A percentile compares a stretch with the other conserved stretches of the same genome.
These are phyloP conservation scores for Chrysemys picta DNA, from an alignment of 2,113 vertebrate genomes.

Conservation along the genomic window DNA sequence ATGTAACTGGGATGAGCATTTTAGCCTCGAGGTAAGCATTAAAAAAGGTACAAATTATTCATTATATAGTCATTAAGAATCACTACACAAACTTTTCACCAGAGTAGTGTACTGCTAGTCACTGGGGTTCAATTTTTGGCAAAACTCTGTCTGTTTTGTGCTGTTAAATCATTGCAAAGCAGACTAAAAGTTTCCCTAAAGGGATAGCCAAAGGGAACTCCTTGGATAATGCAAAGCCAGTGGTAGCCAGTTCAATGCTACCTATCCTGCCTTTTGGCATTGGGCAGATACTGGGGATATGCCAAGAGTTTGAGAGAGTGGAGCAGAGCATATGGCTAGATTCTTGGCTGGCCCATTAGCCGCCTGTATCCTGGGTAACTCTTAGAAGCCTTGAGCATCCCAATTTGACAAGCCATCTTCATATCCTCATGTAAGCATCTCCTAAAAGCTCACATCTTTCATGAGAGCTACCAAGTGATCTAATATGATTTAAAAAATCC, in stretches of 20 bases:
- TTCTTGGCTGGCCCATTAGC: not conserved
- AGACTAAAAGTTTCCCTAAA: not conserved
- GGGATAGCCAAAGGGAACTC: not conserved
- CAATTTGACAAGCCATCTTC: not conserved
- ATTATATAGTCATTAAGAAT: not conserved
- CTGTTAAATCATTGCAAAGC: not conserved
- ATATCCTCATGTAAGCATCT: not conserved
- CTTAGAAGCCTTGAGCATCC: not conserved
- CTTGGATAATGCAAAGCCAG: not conserved
- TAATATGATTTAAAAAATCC: not conserved
- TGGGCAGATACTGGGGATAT: not conserved
- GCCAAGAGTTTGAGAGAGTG: not conserved
- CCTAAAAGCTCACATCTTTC: not conserved
- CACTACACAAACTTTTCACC: not conserved
- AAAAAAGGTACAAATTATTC: constrained; percentile 22
- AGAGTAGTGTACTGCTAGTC: not conserved
- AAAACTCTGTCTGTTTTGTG: not conserved
- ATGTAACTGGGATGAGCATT: not conserved
- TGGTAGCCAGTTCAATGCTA: not conserved
- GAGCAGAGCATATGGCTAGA: not conserved
- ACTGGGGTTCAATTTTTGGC: not conserved
- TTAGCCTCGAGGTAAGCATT: constrained; percentile 28
- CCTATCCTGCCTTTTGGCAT: not conserved
- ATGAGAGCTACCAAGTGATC: fast-evolving
- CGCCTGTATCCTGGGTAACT: not conserved